Evolutionary conservation across 1,140 invertebrate genomes (phyloP).

Genomic region (Aphidius gifuensis): DNA sequence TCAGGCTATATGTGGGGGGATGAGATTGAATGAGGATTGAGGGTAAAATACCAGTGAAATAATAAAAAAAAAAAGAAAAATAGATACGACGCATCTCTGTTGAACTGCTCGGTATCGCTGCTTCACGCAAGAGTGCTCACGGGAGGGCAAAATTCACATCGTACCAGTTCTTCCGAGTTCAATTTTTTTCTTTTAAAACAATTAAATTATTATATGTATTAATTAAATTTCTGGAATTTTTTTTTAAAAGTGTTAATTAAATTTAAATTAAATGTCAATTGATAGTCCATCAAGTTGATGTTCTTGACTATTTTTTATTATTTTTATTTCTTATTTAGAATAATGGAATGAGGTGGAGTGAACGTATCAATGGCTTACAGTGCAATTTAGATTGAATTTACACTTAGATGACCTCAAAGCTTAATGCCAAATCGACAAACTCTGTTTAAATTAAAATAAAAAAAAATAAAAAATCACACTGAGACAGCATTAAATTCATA

Average conservation of each 20-base stretch:
- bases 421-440: conserved; percentile 1
- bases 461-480: no score
- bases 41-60: background rate
- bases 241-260: no score
- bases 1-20: background rate
- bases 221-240: no score
- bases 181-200: no score
- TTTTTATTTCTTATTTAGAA: no score
- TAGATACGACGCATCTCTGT: conserved; percentile 15
- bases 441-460: background rate
- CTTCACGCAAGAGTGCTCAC: conserved; percentile 18
- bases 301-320: no score
- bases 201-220: no score
- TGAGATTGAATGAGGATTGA: conserved; percentile 3
- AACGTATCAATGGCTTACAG: conserved; percentile 9
- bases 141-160: background rate
- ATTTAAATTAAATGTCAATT: no score
- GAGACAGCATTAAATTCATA: conserved; percentile 8
- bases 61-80: conserved; percentile 2
- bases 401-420: conserved; percentile 3
- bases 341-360: background rate
- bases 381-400: conserved; percentile 16
- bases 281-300: no score
- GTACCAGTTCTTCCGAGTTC: no score
- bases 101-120: conserved; percentile 20